Evolutionary conservation across 2,888 invertebrate species (phyloP), one percentile per base, ranked within the genome.

Genomic region (Osmoderma eremita): DNA sequence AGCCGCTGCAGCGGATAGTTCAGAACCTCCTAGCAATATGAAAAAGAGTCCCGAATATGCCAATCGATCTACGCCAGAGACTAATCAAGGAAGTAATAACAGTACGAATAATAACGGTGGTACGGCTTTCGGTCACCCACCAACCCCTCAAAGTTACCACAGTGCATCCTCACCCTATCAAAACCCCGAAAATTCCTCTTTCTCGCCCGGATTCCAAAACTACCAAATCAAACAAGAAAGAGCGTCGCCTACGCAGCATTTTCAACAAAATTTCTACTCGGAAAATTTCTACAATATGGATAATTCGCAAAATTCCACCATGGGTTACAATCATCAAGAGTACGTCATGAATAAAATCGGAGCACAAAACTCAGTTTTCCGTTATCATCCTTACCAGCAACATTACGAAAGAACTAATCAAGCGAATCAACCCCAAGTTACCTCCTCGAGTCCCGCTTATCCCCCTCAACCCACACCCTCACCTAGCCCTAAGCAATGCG

Each of bases 401-500:
- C 54, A 76, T 80, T 70, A 78, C 80, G 66, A 79, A 61, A 15
- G 72, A 67, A 69, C 69, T 70, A 15, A 67, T 70, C 41, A 72
- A 64, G 30, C 77, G 20, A 30, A 30, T 30, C 78, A n/a, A n/a
- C n/a, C n/a, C n/a, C n/a, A 78, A 72, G 79, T 78, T 67, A 74
- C 80, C 15, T 78, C 79, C 54, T 84, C 77, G 74, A 88, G 85
- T 78, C 88, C 86, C 39, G 79, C 86, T 53, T 87, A 87, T 71
- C 86, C 87, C 20, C 88, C 87, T 76, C 88, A 89, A 75, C 88
- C 90, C 12, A 89, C 90, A 38, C 91, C 91, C 45, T 90, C 91
- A 12, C 87, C 90, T 0, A 90, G 89, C 68, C 89, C 89, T 1
- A 87, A 90, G 78, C 92, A 92, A 80, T 93, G 93, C 81, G 93